Percentiles rank a stretch among this genome's conserved stretches.
Conservation (phyloP, 2,113 vertebrate species). For the Mus pahari region DNA sequence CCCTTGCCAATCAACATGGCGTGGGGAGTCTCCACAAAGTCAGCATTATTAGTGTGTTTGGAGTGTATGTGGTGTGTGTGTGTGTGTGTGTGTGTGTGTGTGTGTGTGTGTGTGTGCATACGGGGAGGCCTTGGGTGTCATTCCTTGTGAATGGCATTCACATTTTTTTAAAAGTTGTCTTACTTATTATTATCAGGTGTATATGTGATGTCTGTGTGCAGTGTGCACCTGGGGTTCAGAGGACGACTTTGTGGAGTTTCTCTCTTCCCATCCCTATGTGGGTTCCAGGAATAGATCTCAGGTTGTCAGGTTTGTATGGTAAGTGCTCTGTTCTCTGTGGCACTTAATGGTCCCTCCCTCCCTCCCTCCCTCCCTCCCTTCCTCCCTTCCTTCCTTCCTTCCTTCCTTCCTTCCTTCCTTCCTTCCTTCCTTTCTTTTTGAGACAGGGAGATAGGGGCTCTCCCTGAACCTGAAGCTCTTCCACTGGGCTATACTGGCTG, state of each 20-base stretch:
- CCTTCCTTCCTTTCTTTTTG: neutral
- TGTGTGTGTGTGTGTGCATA: neutral
- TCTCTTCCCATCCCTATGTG: neutral
- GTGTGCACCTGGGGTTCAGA: neutral
- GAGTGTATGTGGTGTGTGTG: neutral
- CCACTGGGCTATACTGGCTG: neutral
- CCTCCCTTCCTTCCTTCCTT: too few relatives aligned
- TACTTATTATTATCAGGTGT: neutral
- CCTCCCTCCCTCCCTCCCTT: too few relatives aligned
- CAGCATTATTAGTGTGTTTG: too few relatives aligned
- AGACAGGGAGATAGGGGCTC: neutral
- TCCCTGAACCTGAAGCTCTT: neutral
- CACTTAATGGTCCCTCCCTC: too few relatives aligned
- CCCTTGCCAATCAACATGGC: neutral
- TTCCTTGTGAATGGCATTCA: neutral
- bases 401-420: too few relatives aligned
- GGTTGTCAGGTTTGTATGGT: neutral
- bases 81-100: neutral
- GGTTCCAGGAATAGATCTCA: neutral
- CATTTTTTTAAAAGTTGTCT: neutral
- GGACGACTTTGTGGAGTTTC: neutral
- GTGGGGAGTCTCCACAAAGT: neutral
- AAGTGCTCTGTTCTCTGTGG: too few relatives aligned
- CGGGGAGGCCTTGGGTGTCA: neutral
- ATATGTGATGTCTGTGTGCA: too few relatives aligned